Base-by-base conservation (phyloP, 2,797 vertebrate genomes). In the Hemibagrus guttatus region DNA sequence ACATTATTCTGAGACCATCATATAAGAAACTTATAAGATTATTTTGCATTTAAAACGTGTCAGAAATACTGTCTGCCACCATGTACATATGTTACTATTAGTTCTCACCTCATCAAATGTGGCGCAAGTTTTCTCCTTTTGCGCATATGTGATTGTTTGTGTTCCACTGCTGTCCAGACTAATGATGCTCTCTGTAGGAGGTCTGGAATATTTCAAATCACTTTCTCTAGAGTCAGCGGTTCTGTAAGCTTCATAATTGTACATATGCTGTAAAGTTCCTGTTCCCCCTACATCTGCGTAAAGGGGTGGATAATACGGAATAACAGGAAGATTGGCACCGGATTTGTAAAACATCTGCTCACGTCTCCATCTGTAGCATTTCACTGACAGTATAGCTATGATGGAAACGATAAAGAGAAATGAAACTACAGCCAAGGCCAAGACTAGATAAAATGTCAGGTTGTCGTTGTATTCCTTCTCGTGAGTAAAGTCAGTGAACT, bases 161-260 rank as follows among this genome's bases (percentile, higher is more conserved):
- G 87, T 81, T 66, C 84, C 85, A 35, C 72, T 87, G 79, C 4
- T 54, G 28, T 90, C 91, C 85, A 91, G 81, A 49, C 90, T 91
- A 84, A 91, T 71, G 46, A 91, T 84, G 84, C 86, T 91, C 88
- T 92, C 87, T 7, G 46, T 49, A 49, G 46, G 46, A 49, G 46
- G 46, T 49, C 46, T 49, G 46, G 46, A 49, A 21, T 92, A 92
- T 56, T 92, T 91, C 72, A 90, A 52, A 46, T 94, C 89, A 71
- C 91, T 93, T 74, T 90, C 89, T n/a, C 83, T 85, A 0, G 91
- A 87, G 59, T 68, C 80, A 21, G 42, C 76, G 11, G 85, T 87
- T 74, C 85, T 74, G 61, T 61, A 87, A 9, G 72, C 68, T 28
- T 87, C 81, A 64, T 83, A 87, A 75, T 83, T 83, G 46, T 86